Evolutionary conservation across 2,113 vertebrate genomes (phyloP), one percentile per base, ranked within the genome.

Genomic region (Lepidothrix coronata): DNA sequence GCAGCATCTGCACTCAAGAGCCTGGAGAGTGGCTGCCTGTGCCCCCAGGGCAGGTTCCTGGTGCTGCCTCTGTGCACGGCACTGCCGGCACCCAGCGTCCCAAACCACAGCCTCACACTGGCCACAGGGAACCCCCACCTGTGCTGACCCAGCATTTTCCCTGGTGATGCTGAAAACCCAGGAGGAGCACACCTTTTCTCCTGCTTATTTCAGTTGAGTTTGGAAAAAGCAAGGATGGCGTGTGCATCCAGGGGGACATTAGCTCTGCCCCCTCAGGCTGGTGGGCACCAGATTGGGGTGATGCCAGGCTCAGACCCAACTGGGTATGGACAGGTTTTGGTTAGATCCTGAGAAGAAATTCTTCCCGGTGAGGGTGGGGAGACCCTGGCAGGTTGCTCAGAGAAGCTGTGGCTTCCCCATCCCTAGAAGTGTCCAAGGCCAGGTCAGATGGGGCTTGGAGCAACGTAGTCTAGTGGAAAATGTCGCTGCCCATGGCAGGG

Each of bases 21-120:
- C 79, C 54, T 6, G 14, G 58, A 3, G 28, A 33, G 63, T 18
- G 6, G 37, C 41, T 61, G 19, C 51, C 44, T 22, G 0, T 16
- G 2, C 27, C 12, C 20, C 37, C 35, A 3, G 22, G 2, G 68
- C 62, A 7, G 25, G 25, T 5, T 51, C 37, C 19, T 12, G 24
- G 43, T 10, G 51, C 61, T 6, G 6, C 30, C 1, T 28, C n/a
- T 1, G 20, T 10, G 54, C 48, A 1, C 6, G 0, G 12, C 12
- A 5, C 24, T 17, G 1, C 41, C 2, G 0, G 28, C 55, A 63
- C 24, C 20, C n/a, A 7, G 33, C 12, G 6, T 14, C 76, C 5
- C 3, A 25, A 35, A 25, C 44, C 15, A 0, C 61, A 9, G 74
- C 41, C 75, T 25, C 6, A 0, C 5, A 12, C 46, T 8, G 5